phyloP scores from a whole-genome alignment of 2,797 vertebrate genomes.

The Halcyon leucocephala region DNA sequence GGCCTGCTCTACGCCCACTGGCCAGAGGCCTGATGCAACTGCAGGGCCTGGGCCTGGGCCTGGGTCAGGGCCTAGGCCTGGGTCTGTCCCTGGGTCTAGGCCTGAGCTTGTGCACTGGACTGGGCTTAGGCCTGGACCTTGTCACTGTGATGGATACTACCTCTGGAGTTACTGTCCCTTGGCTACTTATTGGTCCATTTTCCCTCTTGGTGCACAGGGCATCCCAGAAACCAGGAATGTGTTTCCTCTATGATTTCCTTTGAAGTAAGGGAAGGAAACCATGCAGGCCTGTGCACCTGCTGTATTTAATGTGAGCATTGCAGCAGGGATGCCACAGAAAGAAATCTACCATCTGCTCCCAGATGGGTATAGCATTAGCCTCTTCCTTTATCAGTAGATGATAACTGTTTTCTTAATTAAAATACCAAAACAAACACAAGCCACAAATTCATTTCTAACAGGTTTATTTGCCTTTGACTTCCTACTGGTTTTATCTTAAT shows the following conservation, averaged over 20 bases:
- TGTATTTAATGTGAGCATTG: conserved; percentile 80
- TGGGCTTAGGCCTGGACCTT: neutral
- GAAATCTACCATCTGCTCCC: conserved; percentile 70
- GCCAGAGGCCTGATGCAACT: neutral
- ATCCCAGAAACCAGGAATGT: conserved; percentile 87
- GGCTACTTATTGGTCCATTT: conserved; percentile 85
- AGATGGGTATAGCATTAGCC: conserved; percentile 80
- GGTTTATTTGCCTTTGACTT: neutral
- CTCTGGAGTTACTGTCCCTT: conserved; percentile 87
- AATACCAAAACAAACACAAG: neutral
- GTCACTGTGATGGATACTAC: conserved; percentile 27
- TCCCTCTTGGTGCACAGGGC: conserved; percentile 87
- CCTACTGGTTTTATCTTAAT: neutral
- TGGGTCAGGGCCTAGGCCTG: neutral
- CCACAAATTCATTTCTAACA: neutral
- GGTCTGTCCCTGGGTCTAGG: neutral
- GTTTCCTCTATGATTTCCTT: conserved; percentile 92
- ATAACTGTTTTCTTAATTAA: neutral
- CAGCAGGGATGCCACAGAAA: conserved; percentile 48
- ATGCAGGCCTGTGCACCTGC: conserved; percentile 83
- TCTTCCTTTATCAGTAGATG: neutral
- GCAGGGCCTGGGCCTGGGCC: no score
- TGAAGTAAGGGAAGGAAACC: conserved; percentile 84
- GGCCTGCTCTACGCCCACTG: no score
- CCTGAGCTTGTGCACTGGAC: no score